Percentiles rank a stretch among this genome's conserved stretches.
Conservation (phyloP, 2,888 invertebrate species). For the Drosophila neotestacea region DNA sequence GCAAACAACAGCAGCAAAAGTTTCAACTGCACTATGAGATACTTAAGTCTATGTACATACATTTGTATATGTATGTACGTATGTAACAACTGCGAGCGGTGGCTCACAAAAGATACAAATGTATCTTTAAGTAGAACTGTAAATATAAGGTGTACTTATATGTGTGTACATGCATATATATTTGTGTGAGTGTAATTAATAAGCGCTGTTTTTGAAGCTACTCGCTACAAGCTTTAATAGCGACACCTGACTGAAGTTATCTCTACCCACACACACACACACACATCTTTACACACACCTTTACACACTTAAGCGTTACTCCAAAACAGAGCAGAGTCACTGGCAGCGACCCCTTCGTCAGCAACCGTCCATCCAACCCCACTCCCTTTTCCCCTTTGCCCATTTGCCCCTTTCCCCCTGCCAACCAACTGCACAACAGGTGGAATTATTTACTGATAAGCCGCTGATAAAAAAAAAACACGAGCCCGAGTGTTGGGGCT, state of each 20-base stretch:
- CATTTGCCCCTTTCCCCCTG: no score
- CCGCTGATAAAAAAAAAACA: slow-evolving; percentile 66
- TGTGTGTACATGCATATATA: background rate
- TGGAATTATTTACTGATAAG: slow-evolving; percentile 81
- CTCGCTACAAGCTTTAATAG: slow-evolving; percentile 28
- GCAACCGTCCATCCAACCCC: slow-evolving; percentile 1
- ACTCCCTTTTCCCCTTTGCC: background rate
- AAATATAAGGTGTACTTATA: slow-evolving; percentile 5
- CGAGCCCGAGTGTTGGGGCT: slow-evolving; percentile 51
- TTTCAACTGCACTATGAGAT: slow-evolving; percentile 28
- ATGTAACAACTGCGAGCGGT: slow-evolving; percentile 44
- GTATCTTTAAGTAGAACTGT: slow-evolving; percentile 43
- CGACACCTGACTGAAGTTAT: slow-evolving; percentile 71
- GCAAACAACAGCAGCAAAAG: slow-evolving; percentile 41
- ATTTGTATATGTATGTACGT: background rate
- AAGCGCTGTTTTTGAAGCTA: slow-evolving; percentile 65
- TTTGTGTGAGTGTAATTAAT: slow-evolving; percentile 21
- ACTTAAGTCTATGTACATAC: slow-evolving; percentile 37
- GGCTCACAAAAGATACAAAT: slow-evolving; percentile 72
- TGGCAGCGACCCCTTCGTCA: slow-evolving; percentile 26
- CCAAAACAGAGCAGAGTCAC: slow-evolving; percentile 22
- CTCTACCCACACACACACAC: slow-evolving; percentile 37
- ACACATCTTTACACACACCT: slow-evolving; percentile 16
- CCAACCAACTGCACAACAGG: slow-evolving; percentile 66
- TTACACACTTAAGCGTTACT: slow-evolving; percentile 42